Conservation (phyloP, 2,113 vertebrate genomes). For the Psephotus haematonotus region DNA sequence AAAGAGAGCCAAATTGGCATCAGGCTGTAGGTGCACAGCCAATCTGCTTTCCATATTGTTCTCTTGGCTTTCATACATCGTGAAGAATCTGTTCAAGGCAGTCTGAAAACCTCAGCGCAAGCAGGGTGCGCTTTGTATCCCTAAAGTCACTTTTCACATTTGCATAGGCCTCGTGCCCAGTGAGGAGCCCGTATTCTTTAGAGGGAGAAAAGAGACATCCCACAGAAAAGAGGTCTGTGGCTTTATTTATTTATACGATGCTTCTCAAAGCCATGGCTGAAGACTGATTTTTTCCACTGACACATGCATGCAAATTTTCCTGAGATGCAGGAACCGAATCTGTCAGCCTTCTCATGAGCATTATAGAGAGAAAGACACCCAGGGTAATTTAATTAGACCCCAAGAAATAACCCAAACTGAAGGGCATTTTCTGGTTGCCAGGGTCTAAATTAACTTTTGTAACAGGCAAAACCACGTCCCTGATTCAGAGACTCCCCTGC, state of each 20-base stretch:
- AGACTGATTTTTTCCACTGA: constrained; percentile 44
- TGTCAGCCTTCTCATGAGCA: constrained; percentile 46
- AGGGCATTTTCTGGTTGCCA: constrained; percentile 59
- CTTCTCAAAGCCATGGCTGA: constrained; percentile 25
- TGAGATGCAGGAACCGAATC: constrained; percentile 30
- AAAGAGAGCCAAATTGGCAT: constrained; percentile 6
- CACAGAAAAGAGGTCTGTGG: neutral
- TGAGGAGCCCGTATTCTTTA: neutral
- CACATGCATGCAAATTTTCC: constrained; percentile 23
- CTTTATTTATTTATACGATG: constrained; percentile 16
- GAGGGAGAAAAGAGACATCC: neutral
- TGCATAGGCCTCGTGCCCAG: neutral
- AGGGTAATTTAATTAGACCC: constrained; percentile 56
- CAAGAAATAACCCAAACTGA: constrained; percentile 51
- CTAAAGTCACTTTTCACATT: neutral
- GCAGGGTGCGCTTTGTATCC: neutral
- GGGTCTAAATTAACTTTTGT: constrained; percentile 14
- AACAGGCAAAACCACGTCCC: neutral
- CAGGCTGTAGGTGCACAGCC: neutral
- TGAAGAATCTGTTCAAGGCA: constrained; percentile 40
- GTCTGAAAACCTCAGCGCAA: constrained; percentile 4
- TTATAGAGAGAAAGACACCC: neutral
- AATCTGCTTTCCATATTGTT: constrained; percentile 56
- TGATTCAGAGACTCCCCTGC: neutral
- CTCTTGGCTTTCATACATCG: constrained; percentile 26